These are phyloP conservation scores for Dicycla oo DNA, from an alignment of 2,888 invertebrate species.

Conservation along the genomic window DNA sequence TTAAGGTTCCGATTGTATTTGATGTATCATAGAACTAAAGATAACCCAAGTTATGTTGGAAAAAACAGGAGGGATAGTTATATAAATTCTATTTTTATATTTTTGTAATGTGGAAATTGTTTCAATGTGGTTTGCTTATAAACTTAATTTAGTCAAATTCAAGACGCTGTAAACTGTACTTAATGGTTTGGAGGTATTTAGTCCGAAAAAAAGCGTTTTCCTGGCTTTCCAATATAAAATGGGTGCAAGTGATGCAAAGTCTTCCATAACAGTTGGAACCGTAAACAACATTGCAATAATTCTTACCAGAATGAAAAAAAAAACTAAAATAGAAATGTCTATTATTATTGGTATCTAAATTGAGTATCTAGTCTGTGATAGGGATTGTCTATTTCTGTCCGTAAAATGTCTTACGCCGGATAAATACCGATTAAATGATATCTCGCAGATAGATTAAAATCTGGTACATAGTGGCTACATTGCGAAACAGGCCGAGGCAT, in stretches of 20 bases:
- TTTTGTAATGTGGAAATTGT: conserved; percentile 31
- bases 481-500: conserved; percentile 3
- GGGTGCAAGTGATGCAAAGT: conserved; percentile 38
- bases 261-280: conserved; percentile 56
- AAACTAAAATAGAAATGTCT: conserved; percentile 41
- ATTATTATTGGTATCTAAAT: conserved; percentile 66
- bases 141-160: conserved; percentile 14
- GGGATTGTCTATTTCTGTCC: conserved; percentile 73
- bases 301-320: conserved; percentile 17
- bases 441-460: background rate
- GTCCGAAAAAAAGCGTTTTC: background rate
- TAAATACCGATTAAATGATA: conserved; percentile 1
- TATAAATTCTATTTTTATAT: conserved; percentile 35
- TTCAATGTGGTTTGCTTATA: background rate
- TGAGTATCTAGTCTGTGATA: conserved; percentile 87
- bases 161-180: conserved; percentile 33
- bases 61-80: background rate
- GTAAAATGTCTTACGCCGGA: conserved; percentile 50
- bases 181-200: conserved; percentile 20
- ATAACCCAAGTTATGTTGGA: conserved; percentile 5
- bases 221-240: conserved; percentile 12
- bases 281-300: conserved; percentile 46
- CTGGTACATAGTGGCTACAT: conserved; percentile 1
- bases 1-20: conserved; percentile 56
- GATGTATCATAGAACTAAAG: conserved; percentile 30